Evolutionary conservation across 2,888 invertebrate genomes (phyloP), one percentile per base, ranked within the genome.

Genomic region (Mythimna impura): DNA sequence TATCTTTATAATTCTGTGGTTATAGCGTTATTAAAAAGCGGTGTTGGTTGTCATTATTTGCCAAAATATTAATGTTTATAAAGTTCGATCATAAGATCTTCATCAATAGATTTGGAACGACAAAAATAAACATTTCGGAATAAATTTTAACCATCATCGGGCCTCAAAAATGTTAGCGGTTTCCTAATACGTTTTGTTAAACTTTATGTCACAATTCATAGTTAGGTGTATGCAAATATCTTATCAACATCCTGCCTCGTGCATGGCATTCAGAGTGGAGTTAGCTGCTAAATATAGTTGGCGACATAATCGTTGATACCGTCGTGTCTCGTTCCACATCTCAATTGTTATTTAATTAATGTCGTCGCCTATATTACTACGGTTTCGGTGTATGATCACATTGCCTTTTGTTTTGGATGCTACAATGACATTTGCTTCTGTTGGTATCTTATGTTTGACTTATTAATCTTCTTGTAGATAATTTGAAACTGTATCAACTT

Each of bases 221-320:
- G 83, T 84, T 90, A 87, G 87, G 87, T 89, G 88, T 93, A 94
- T 94, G 93, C 92, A 92, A 94, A 94, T 93, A 90, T 90, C 88
- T 93, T 94, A 94, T 94, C 93, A 92, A 93, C 93, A 92, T 94
- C 94, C 94, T 94, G 94, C 85, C 88, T 87, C 91, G 93, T 91
- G 93, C 83, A 86, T 89, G 84, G 92, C 90, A 93, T 94, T 91
- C 90, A 83, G 90, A 94, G 91, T 89, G 87, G 85, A 85, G 86
- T 86, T 84, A 83, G 80, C 82, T 74, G 87, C 89, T 92, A 90
- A 91, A 92, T 92, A 91, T 92, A 92, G 89, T 73, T 60, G 81
- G 73, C 87, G 84, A 89, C 86, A 87, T 87, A 89, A 89, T 89
- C 88, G 85, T 80, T 87, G 85, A 88, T 89, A 87, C 84, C 75